phyloP scores from a whole-genome alignment of 1,140 invertebrate genomes.

The Magallana angulata region DNA sequence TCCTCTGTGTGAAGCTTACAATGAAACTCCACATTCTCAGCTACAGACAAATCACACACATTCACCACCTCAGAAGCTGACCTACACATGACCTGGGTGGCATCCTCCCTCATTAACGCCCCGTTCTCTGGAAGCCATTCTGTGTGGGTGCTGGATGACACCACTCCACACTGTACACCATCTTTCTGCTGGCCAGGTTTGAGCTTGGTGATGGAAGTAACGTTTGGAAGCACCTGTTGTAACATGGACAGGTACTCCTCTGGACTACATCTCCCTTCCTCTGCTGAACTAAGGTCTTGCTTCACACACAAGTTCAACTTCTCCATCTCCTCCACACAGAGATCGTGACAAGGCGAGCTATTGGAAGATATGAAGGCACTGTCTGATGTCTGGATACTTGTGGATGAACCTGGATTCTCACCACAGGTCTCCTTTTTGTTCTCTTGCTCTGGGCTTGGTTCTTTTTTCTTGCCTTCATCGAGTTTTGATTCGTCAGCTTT shows the following conservation, averaged over 20 bases:
- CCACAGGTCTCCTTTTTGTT: not conserved
- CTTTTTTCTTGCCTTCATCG: not conserved
- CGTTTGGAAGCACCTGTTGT: conserved; percentile 16
- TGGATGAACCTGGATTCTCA: not conserved
- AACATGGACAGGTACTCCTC: not conserved
- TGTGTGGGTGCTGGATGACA: not conserved
- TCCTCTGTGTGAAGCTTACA: not conserved
- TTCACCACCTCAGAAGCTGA: not conserved
- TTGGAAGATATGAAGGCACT: not conserved
- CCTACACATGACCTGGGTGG: not conserved
- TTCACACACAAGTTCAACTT: not conserved
- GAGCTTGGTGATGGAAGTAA: conserved; percentile 2
- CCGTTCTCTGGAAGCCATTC: not conserved
- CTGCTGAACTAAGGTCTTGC: not conserved
- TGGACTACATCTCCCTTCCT: conserved; percentile 12
- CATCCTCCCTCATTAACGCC: not conserved
- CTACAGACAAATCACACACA: conserved; percentile 14
- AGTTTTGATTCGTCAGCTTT: not conserved
- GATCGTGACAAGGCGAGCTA: not conserved
- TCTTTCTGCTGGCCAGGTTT: not conserved
- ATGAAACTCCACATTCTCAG: not conserved
- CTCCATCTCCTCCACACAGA: not conserved
- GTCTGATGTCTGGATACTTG: not conserved
- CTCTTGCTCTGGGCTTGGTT: not conserved
- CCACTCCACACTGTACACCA: not conserved